Conservation (phyloP, 2,797 vertebrate genomes). For the Bradypodion ventrale region DNA sequence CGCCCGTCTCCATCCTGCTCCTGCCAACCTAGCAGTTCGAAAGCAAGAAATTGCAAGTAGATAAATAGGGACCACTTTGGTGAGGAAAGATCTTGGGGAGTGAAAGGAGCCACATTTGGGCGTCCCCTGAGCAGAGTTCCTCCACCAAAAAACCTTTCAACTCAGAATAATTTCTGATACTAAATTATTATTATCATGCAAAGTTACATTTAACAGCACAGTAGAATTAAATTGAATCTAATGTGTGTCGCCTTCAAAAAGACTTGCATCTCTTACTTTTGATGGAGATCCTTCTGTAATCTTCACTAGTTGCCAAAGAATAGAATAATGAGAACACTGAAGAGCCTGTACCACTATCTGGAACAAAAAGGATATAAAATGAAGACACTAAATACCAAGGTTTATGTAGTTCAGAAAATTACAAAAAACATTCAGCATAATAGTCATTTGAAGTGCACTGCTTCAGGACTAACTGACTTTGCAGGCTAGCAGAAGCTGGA, state of each 20-base stretch:
- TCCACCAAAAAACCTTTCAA: too few species aligned
- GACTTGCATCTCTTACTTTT: slow-evolving; percentile 84
- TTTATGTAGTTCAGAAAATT: not conserved
- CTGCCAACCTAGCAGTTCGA: too few species aligned
- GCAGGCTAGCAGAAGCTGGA: not conserved
- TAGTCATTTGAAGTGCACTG: not conserved
- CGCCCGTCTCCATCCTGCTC: too few species aligned
- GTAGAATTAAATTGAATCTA: not conserved
- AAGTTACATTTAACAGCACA: not conserved
- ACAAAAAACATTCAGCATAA: not conserved
- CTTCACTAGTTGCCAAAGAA: slow-evolving; percentile 99
- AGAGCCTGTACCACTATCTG: slow-evolving; percentile 97
- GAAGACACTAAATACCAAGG: slow-evolving; percentile 33
- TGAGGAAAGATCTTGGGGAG: too few species aligned
- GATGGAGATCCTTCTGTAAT: slow-evolving; percentile 95
- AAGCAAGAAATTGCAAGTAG: too few species aligned
- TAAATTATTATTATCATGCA: too few species aligned
- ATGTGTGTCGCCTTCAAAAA: not conserved
- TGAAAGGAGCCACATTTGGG: too few species aligned
- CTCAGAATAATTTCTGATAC: too few species aligned
- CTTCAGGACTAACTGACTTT: not conserved
- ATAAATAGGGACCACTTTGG: too few species aligned
- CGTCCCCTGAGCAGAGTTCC: too few species aligned
- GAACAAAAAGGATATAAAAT: slow-evolving; percentile 61
- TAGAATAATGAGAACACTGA: slow-evolving; percentile 98